phyloP scores from a whole-genome alignment of 2,113 vertebrate species.

The Anolis carolinensis region DNA sequence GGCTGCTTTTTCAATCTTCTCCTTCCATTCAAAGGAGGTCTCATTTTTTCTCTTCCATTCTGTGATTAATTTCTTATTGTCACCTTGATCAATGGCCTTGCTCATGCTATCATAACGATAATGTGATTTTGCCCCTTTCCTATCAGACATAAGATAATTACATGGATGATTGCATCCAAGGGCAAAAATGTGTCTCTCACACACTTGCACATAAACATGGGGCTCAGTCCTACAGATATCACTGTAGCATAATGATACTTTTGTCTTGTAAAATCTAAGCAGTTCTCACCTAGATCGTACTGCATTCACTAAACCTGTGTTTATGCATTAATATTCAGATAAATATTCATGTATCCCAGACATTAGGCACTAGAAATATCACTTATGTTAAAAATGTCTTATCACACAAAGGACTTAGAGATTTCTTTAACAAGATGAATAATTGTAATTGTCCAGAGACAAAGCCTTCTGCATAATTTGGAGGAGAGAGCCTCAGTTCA shows the following conservation, averaged over 20 bases:
- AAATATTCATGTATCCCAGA: constrained; percentile 1
- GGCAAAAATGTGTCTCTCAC: constrained; percentile 34
- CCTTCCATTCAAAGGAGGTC: neutral
- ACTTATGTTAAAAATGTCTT: constrained; percentile 20
- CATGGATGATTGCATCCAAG: constrained; percentile 48
- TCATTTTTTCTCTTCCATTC: constrained; percentile 15
- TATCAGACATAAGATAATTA: constrained; percentile 59
- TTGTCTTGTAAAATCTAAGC: neutral
- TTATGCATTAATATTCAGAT: neutral
- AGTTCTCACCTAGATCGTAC: neutral
- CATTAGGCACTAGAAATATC: neutral
- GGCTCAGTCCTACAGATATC: neutral
- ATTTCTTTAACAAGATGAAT: neutral
- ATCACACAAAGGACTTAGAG: neutral
- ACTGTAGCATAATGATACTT: neutral
- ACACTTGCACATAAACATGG: neutral
- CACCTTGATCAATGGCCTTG: constrained; percentile 45
- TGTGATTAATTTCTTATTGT: constrained; percentile 38
- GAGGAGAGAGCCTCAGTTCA: neutral
- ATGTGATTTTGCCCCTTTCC: constrained; percentile 14
- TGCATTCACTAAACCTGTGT: rapidly evolving
- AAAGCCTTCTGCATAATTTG: neutral
- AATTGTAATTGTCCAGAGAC: neutral
- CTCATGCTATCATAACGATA: constrained; percentile 35
- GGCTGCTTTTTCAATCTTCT: neutral